These are phyloP conservation scores for Miltochrista miniata DNA, from an alignment of 2,888 invertebrate species.

Conservation along the genomic window DNA sequence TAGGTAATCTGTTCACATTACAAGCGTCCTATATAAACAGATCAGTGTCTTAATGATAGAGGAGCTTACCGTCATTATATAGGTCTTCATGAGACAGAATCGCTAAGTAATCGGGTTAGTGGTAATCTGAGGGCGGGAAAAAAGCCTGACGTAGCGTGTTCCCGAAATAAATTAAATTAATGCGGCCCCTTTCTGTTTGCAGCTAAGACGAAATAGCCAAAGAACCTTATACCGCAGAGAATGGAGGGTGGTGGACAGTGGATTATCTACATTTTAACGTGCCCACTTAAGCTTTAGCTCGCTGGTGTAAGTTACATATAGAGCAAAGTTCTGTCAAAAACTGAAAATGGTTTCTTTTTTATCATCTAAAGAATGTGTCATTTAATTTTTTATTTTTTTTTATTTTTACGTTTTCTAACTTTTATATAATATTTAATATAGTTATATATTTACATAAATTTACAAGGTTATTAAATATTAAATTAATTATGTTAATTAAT, in stretches of 20 bases:
- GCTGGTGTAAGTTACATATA: constrained; percentile 2
- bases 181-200: constrained; percentile 27
- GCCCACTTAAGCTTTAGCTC: not conserved
- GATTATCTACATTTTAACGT: constrained; percentile 9
- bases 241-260: not conserved
- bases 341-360: no score
- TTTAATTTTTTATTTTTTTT: no score
- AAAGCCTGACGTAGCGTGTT: constrained; percentile 39
- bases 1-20: no score
- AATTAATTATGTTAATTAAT: no score
- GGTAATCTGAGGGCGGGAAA: constrained; percentile 42
- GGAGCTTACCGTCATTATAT: constrained; percentile 42
- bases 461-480: no score
- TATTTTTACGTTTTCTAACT: no score
- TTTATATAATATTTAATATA: no score
- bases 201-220: constrained; percentile 13
- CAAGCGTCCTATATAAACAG: constrained; percentile 15
- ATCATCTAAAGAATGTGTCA: no score
- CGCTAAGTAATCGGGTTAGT: constrained; percentile 48
- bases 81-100: constrained; percentile 46
- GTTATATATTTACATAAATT: no score
- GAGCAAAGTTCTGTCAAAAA: no score
- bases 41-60: constrained; percentile 33
- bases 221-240: constrained; percentile 9
- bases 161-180: constrained; percentile 50